Evolutionary conservation across 2,888 invertebrate species (phyloP), one percentile per base, ranked within the genome.

Genomic region (Falcaria lacertinaria): DNA sequence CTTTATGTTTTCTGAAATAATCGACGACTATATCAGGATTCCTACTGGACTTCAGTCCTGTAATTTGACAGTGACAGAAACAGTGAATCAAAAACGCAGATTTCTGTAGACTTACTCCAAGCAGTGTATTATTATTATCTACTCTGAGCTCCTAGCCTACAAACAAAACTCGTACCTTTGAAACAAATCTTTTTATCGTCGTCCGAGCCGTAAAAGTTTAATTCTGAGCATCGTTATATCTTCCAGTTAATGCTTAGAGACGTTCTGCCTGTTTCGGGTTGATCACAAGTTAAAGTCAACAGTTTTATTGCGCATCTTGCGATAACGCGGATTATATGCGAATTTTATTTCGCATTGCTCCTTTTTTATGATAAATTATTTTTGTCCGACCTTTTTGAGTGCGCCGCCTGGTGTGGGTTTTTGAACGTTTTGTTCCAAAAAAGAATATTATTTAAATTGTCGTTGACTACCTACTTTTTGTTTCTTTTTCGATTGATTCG

Each of bases 211-310:
- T 79, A 74, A 73, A 73, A 74, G 62, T 74, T 69, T 68, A 80
- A 74, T 68, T 64, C 69, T 57, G 66, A 71, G 72, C 72, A 74
- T 73, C 62, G 52, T 67, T 69, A 69, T 78, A 79, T 69, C 71
- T 58, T 47, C 19, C 42, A 40, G 43, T 65, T 69, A 67, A 68
- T 66, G 66, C 70, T 64, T 69, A 69, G 61, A 70, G 78, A 76
- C 72, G 67, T 71, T 72, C 67, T 57, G 58, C 43, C 60, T 50
- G 57, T 63, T 67, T 60, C 61, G 62, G 59, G 48, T 25, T 19
- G 22, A 22, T 37, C 15, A 34, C 15, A 34, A 52, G 45, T 48
- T 50, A 41, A 48, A 48, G 32, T 48, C 46, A 39, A 35, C 37
- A 37, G 7, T 52, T 48, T 47, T 45, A 50, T 45, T 48, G 48